Conservation (phyloP, 2,888 invertebrate genomes). For the Plebejus anna region DNA sequence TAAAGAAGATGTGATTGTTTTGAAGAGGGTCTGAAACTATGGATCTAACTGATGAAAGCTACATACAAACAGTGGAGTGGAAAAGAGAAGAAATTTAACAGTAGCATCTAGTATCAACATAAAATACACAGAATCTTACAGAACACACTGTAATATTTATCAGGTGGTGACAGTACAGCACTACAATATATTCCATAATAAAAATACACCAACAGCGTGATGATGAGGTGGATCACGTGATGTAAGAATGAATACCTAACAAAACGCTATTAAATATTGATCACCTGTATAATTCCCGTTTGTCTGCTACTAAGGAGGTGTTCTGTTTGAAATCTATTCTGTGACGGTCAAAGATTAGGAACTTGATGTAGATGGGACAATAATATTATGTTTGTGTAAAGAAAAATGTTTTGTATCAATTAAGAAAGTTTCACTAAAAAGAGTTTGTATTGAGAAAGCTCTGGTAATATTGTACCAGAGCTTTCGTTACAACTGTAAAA, state of each 20-base stretch:
- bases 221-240: slow-evolving; percentile 22
- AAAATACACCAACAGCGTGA: slow-evolving; percentile 22
- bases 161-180: background rate
- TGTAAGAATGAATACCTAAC: slow-evolving; percentile 32
- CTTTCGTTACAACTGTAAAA: background rate
- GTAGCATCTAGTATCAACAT: background rate
- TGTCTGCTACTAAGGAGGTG: slow-evolving; percentile 22
- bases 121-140: background rate
- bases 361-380: background rate
- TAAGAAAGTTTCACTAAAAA: too few relatives aligned
- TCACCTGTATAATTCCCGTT: slow-evolving; percentile 33
- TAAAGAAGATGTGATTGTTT: background rate
- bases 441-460: background rate
- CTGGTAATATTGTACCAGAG: background rate
- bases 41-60: background rate
- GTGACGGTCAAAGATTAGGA: background rate
- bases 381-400: too few relatives aligned
- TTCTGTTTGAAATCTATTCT: background rate
- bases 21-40: background rate
- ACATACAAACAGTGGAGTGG: background rate
- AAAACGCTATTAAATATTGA: slow-evolving; percentile 34
- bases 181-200: slow-evolving; percentile 3
- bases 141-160: background rate
- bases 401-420: too few relatives aligned
- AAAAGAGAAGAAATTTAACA: background rate